Evolutionary conservation across 1,140 invertebrate species (phyloP), one percentile per base, ranked within the genome.

Genomic region (Heterodera carotae): DNA sequence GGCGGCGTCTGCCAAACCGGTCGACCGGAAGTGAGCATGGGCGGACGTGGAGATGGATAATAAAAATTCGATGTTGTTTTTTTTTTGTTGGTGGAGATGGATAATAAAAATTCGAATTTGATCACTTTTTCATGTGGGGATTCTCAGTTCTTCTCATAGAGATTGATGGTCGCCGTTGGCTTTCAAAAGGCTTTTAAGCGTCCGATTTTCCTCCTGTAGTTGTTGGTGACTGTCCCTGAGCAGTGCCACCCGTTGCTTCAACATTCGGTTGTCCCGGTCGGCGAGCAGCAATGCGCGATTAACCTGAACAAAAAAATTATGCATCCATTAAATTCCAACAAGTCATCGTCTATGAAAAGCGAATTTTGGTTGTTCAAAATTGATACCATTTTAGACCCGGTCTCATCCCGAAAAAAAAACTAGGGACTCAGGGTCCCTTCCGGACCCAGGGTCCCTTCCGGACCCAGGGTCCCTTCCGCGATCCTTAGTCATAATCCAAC

Each of bases 261-360:
- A 48, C 15, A n/a, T 15, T 12, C 43, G 69, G 25, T 78, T 78
- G 77, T 56, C 48, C 0, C 79, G 78, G 6, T 78, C 31, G 0
- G 18, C 53, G 56, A 68, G 60, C 33, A 78, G 77, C 48, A 78
- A 53, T 56, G 82, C 76, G 15, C 76, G 76, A 34, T 80, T 81
- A 18, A 78, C 56, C 76, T 75, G 62, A 71, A 75, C 8, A 6
- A 12, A 80, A 5, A 43, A 80, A 69, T 76, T 56, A 15, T 33
- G n/a, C n/a, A n/a, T n/a, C n/a, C n/a, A n/a, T n/a, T n/a, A n/a
- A n/a, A n/a, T 22, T 0, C n/a, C 25, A 25, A 75, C 22, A 25
- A 71, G 22, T 76, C 25, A 31, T 27, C 25, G 2, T 64, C 22
- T 1, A 80, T 18, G 7, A 7, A 79, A 10, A 10, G 33, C 75